Percentiles rank a stretch among this genome's conserved stretches.
Conservation (phyloP, 2,113 vertebrate species). For the Rhea americana region DNA sequence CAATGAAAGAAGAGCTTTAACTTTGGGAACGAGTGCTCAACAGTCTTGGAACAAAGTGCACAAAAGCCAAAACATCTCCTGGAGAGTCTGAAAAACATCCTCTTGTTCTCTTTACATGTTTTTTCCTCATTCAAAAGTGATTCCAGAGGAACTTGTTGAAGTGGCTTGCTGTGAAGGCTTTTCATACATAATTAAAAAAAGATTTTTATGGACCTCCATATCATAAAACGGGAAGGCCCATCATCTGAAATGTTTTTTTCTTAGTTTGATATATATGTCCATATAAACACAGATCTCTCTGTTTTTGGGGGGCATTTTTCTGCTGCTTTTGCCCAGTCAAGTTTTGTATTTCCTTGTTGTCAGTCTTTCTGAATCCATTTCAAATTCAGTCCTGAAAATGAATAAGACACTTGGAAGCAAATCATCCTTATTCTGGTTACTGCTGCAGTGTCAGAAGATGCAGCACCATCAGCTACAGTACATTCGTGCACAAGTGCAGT, state of each 20-base stretch:
- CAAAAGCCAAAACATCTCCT: slow-evolving; percentile 1
- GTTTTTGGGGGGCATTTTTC: not conserved
- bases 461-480: not conserved
- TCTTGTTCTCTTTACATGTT: not conserved
- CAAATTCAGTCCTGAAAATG: not conserved
- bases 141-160: not conserved
- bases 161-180: not conserved
- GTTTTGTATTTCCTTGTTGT: not conserved
- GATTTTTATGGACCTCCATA: not conserved
- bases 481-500: not conserved
- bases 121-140: slow-evolving; percentile 17
- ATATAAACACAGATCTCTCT: not conserved
- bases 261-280: not conserved
- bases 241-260: not conserved
- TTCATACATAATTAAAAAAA: not conserved
- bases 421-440: not conserved
- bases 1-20: not conserved
- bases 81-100: not conserved
- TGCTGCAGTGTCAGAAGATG: not conserved
- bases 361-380: not conserved
- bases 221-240: not conserved
- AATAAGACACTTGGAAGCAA: not conserved
- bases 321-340: not conserved
- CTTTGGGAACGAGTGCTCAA: not conserved
- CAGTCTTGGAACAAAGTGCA: not conserved